A percentile compares a stretch with the other conserved stretches of the same genome.
Conservation (phyloP, 2,888 invertebrate genomes). For the Ectropis crepuscularia region DNA sequence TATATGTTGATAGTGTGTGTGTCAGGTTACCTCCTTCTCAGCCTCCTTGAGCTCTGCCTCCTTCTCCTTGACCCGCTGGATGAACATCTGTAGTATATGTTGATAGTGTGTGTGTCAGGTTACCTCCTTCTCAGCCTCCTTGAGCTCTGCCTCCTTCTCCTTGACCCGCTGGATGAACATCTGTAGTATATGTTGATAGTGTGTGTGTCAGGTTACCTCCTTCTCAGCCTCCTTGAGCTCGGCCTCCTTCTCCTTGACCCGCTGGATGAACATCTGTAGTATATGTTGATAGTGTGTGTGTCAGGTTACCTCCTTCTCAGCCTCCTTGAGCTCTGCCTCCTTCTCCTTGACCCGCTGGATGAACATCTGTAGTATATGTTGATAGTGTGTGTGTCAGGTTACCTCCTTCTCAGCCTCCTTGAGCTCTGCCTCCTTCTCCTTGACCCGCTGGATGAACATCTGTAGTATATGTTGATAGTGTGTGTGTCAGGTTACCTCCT, state of each 20-base stretch:
- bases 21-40: conserved; percentile 98
- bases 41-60: conserved; percentile 98
- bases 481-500: too few relatives aligned
- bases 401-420: conserved; percentile 99
- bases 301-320: conserved; percentile 98
- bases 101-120: too few relatives aligned
- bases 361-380: too few relatives aligned
- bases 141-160: conserved; percentile 98
- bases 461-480: too few relatives aligned
- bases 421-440: conserved; percentile 98
- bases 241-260: conserved; percentile 98
- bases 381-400: too few relatives aligned
- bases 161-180: conserved; percentile 99
- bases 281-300: too few relatives aligned
- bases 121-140: conserved; percentile 98
- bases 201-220: too few relatives aligned
- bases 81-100: conserved; percentile 99
- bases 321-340: conserved; percentile 98
- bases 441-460: conserved; percentile 98
- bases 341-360: conserved; percentile 98
- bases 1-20: too few relatives aligned
- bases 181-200: too few relatives aligned
- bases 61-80: conserved; percentile 98
- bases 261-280: conserved; percentile 99
- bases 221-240: conserved; percentile 98